Conservation (phyloP, 2,888 invertebrate species). For the Ganaspis brasiliensis region DNA sequence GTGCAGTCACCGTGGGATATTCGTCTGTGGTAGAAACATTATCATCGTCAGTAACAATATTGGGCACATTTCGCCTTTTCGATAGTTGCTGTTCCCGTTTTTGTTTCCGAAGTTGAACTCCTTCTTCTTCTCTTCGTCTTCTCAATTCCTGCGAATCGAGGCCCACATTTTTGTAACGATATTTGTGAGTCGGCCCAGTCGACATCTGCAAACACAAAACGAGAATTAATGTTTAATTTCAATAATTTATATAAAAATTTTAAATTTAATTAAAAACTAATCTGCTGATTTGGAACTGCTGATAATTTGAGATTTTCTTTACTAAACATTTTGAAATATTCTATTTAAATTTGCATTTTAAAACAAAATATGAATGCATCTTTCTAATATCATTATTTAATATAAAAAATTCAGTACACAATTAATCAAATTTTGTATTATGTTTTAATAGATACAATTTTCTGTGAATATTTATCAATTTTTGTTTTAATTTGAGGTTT, state of each 20-base stretch:
- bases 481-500: too few relatives aligned
- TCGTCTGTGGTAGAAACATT: conserved; percentile 70
- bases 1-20: conserved; percentile 65
- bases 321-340: too few relatives aligned
- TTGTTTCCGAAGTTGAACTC: conserved; percentile 96
- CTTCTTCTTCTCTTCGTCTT: conserved; percentile 96
- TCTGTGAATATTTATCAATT: too few relatives aligned
- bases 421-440: too few relatives aligned
- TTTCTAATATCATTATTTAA: too few relatives aligned
- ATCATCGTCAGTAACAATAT: conserved; percentile 75
- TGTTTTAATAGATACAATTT: too few relatives aligned
- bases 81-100: conserved; percentile 97
- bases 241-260: background rate
- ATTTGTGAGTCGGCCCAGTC: conserved; percentile 88
- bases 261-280: background rate
- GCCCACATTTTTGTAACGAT: conserved; percentile 96
- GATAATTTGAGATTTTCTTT: too few relatives aligned
- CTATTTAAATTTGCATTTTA: too few relatives aligned
- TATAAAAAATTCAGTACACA: too few relatives aligned
- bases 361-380: too few relatives aligned
- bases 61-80: conserved; percentile 92
- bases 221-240: too few relatives aligned
- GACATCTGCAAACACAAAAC: conserved; percentile 89
- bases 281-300: too few relatives aligned
- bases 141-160: conserved; percentile 95